Conservation (phyloP, 2,113 vertebrate genomes). For the Casuarius casuarius region DNA sequence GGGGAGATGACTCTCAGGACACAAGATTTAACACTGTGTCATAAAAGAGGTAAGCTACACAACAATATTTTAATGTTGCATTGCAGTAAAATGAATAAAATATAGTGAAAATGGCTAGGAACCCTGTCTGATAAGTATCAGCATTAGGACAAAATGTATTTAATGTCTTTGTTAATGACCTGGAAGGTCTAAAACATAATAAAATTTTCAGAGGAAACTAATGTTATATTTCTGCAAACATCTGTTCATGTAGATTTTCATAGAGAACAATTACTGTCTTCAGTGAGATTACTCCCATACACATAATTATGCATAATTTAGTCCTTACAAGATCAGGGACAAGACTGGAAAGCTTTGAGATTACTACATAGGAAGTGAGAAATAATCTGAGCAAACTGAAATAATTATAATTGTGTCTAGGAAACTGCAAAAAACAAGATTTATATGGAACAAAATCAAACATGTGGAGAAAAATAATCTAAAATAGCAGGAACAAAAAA, state of each 20-base stretch:
- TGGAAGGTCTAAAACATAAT: not conserved
- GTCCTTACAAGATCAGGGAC: constrained; percentile 2
- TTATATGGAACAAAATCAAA: not conserved
- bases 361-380: constrained; percentile 8
- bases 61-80: not conserved
- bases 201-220: not conserved
- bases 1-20: not conserved
- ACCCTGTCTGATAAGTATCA: not conserved
- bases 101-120: not conserved
- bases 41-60: not conserved
- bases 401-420: constrained; percentile 13
- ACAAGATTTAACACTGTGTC: not conserved
- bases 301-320: constrained; percentile 13
- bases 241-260: not conserved
- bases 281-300: not conserved
- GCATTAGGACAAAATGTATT: not conserved
- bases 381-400: constrained; percentile 21
- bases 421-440: not conserved
- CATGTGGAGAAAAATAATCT: not conserved
- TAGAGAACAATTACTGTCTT: not conserved
- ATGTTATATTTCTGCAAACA: not conserved
- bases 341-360: constrained; percentile 23
- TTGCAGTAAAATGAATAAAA: not conserved
- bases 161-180: not conserved
- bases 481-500: not conserved